Conservation (phyloP, 2,797 vertebrate species). For the Philypnodon macrostomus region DNA sequence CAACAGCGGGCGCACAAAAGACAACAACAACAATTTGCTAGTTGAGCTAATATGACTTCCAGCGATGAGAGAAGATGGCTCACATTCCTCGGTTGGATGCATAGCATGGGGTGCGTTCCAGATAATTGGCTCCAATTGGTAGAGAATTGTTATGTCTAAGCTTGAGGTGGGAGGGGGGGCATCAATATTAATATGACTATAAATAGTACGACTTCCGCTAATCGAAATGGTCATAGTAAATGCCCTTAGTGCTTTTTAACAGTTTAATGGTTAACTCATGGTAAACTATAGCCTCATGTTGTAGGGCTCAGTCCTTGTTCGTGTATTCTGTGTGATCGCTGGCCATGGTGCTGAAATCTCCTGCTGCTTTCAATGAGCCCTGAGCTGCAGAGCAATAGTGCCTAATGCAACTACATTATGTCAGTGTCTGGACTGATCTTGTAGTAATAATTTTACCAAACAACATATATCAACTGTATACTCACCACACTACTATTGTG, state of each 20-base stretch:
- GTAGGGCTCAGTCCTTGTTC: background rate
- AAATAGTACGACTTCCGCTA: conserved; percentile 67
- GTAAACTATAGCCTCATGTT: background rate
- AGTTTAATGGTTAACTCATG: background rate
- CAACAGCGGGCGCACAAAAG: background rate
- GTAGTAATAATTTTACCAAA: background rate
- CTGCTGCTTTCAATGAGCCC: conserved; percentile 40
- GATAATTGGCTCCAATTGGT: conserved; percentile 40
- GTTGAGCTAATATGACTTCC: background rate
- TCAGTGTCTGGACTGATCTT: background rate
- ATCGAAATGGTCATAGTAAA: conserved; percentile 46
- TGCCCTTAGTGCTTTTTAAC: conserved; percentile 10
- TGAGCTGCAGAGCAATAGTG: conserved; percentile 28
- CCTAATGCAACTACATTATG: conserved; percentile 8
- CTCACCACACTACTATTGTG: background rate
- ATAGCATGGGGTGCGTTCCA: background rate
- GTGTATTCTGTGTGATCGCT: conserved; percentile 34
- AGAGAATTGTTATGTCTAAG: conserved; percentile 41
- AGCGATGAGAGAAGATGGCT: conserved; percentile 1
- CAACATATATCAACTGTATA: background rate
- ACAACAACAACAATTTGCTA: conserved; percentile 15
- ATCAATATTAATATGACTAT: conserved; percentile 76
- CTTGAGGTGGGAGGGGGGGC: conserved; percentile 38
- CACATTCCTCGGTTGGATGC: conserved; percentile 3
- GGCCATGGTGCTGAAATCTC: conserved; percentile 66